Base-by-base conservation (phyloP, 2,113 vertebrate species). In the Dissostichus mawsoni region DNA sequence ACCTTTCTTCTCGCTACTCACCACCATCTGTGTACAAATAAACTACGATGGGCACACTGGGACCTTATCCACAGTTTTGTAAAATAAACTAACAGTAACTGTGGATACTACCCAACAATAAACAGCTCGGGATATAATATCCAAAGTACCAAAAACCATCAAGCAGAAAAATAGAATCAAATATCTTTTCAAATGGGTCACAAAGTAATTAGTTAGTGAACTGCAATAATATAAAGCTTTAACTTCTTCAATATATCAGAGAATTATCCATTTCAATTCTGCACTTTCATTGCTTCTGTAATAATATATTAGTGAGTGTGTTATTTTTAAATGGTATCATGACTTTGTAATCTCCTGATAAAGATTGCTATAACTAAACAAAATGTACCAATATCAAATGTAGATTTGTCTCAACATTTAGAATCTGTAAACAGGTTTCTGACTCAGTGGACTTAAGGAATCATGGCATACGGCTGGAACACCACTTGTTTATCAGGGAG, bases 1-100 rank as follows among this genome's bases (percentile, higher is more conserved):
- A 86, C 75, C 81, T 80, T 86, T 88, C 51, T 57, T 25, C n/a
- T 50, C 3, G 36, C 62, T 51, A 3, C 70, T 79, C 33, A 10
- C 12, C 51, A 45, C 53, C 41, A 20, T 66, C 59, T 81, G 17
- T 20, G 53, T 76, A 65, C 47, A 80, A 56, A 74, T 59, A 56
- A 70, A 78, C 41, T 72, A 23, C 75, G 78, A 58, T 41, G 4
- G 17, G 29, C 56, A 36, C 53, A 45, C 18, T 25, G 69, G 64
- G 64, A 61, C 20, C 20, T 51, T 61, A 36, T 59, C 59, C 17
- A 48, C 23, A 67, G 48, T 83, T 17, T 23, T 4, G 18, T 7
- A 16, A 11, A 52, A 55, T 3, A 20, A n/a, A n/a, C 45, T 48
- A 51, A 59, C 48, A 29, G 52, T 75, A 76, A 63, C 13, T 53